These are phyloP conservation scores for Octodonta nipae DNA, from an alignment of 2,888 invertebrate species.

Conservation along the genomic window DNA sequence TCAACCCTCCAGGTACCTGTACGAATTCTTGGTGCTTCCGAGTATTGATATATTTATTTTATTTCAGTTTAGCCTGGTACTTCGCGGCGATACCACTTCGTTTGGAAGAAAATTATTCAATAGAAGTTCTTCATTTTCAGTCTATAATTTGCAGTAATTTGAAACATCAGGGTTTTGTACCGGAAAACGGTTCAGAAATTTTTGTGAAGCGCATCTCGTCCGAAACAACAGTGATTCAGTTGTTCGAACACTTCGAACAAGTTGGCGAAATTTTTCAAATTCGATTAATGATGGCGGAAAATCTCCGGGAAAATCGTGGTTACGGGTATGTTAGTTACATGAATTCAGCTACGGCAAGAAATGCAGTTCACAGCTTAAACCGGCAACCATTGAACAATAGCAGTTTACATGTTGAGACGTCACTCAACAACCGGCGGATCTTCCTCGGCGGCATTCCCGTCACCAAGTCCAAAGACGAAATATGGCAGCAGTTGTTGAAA, in stretches of 20 bases:
- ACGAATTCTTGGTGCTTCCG: too few species aligned
- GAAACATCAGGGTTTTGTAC: too few species aligned
- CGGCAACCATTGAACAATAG: conserved; percentile 3
- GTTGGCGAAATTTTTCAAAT: conserved; percentile 58
- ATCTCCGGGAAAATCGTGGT: conserved; percentile 7
- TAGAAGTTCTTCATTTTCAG: too few species aligned
- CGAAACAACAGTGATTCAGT: conserved; percentile 58
- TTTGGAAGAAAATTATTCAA: too few species aligned
- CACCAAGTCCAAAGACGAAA: conserved; percentile 50
- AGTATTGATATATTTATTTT: too few species aligned
- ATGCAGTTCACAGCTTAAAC: conserved; percentile 18
- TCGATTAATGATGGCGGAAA: conserved; percentile 61
- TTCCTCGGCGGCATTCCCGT: conserved; percentile 25
- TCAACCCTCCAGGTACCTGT: too few species aligned
- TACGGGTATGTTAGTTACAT: conserved; percentile 53
- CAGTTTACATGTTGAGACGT: conserved; percentile 31
- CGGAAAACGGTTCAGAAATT: conserved; percentile 55
- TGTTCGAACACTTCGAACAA: conserved; percentile 52
- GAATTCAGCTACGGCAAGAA: conserved; percentile 42
- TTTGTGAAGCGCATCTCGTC: conserved; percentile 63
- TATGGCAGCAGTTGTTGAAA: conserved; percentile 41
- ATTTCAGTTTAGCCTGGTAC: too few species aligned
- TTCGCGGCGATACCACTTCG: too few species aligned
- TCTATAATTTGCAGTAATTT: too few species aligned
- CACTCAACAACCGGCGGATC: conserved; percentile 22